Percentiles rank a stretch among this genome's conserved stretches.
Evolutionary conservation across 2,113 vertebrate species (phyloP).

Genomic region (Microtus ochrogaster): DNA sequence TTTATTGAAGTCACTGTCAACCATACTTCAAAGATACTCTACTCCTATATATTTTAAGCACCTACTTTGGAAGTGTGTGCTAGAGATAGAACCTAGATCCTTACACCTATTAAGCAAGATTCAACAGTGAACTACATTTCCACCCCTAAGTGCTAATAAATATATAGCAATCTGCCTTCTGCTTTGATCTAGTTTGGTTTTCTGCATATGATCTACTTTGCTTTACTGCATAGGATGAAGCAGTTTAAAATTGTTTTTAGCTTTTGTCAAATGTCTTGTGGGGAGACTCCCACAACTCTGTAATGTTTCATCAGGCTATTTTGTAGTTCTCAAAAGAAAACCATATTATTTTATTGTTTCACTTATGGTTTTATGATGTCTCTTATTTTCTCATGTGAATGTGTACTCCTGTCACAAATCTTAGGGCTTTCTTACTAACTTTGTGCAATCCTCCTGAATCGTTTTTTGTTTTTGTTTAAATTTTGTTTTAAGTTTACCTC

Average conservation of each 20-base stretch:
- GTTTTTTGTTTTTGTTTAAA: conserved; percentile 33
- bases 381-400: neutral
- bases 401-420: neutral
- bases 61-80: too few species aligned
- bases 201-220: neutral
- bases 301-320: neutral
- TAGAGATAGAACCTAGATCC: neutral
- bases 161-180: neutral
- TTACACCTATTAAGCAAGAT: neutral
- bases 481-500: conserved; percentile 49
- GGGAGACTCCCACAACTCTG: neutral
- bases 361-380: neutral
- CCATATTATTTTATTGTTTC: neutral
- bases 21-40: conserved; percentile 10
- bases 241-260: neutral
- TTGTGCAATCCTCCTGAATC: neutral
- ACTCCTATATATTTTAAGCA: neutral
- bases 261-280: neutral
- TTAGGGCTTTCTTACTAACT: conserved; percentile 35
- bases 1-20: conserved; percentile 53
- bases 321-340: conserved; percentile 37
- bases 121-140: neutral
- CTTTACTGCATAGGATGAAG: neutral
- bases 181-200: neutral
- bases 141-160: neutral